Evolutionary conservation across 92 coral and sea anemone species (phyloP).

Genomic region (Phenganax stokvisi): DNA sequence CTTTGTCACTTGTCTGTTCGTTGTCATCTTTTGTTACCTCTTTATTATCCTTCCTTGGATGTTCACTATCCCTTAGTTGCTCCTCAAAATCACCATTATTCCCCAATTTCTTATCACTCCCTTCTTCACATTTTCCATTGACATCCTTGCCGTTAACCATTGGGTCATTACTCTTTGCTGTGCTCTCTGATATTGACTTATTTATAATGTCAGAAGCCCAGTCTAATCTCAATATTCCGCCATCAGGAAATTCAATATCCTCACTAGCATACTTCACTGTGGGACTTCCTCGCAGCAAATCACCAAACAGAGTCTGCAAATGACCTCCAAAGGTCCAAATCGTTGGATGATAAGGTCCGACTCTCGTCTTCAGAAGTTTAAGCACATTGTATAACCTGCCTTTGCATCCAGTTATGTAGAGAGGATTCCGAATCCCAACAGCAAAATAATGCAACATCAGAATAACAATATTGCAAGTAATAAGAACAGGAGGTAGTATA

Average conservation of each 20-base stretch:
- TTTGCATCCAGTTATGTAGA: background rate
- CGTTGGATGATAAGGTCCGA: slow-evolving; percentile 67
- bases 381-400: slow-evolving; percentile 1
- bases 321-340: slow-evolving; percentile 87
- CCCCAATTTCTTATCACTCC: too few species aligned
- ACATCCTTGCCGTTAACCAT: too few species aligned
- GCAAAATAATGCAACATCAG: slow-evolving; percentile 20
- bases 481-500: background rate
- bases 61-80: background rate
- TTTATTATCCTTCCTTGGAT: background rate
- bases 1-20: background rate
- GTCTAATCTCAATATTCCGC: slow-evolving; percentile 71
- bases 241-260: slow-evolving; percentile 61
- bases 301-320: slow-evolving; percentile 64
- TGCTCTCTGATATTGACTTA: too few species aligned
- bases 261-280: slow-evolving; percentile 57
- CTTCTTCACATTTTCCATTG: too few species aligned
- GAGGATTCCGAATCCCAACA: slow-evolving; percentile 13
- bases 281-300: slow-evolving; percentile 56
- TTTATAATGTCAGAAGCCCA: slow-evolving; percentile 50
- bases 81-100: slow-evolving; percentile 7
- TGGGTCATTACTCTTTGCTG: too few species aligned
- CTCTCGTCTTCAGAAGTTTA: background rate
- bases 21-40: background rate
- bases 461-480: background rate